A percentile compares a stretch with the other conserved stretches of the same genome.
Evolutionary conservation across 2,113 vertebrate species (phyloP).

Genomic region (Oceanites oceanicus): DNA sequence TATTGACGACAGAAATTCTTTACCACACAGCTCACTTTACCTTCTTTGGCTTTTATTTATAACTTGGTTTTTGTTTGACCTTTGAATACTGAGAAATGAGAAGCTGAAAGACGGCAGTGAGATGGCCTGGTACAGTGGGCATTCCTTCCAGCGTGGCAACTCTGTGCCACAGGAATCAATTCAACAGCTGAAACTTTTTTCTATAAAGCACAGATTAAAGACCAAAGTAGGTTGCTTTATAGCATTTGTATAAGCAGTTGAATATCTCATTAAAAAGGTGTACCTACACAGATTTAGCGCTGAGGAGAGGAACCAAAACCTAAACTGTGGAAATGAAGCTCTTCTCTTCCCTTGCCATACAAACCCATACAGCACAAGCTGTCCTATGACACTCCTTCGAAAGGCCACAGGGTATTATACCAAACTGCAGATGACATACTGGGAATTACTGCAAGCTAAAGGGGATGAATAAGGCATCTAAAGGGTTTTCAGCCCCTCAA

Average conservation of each 20-base stretch:
- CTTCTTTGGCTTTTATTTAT: neutral
- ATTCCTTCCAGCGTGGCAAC: neutral
- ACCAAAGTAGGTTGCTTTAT: neutral
- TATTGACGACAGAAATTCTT: neutral
- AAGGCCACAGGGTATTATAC: neutral
- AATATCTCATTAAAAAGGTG: neutral
- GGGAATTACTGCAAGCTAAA: neutral
- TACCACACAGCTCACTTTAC: neutral
- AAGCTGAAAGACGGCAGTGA: neutral
- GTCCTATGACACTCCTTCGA: neutral
- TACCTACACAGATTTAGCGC: neutral
- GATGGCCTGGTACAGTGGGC: neutral
- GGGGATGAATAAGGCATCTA: neutral
- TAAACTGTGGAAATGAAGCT: neutral
- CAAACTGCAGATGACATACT: neutral
- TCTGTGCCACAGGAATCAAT: neutral
- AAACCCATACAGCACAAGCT: neutral
- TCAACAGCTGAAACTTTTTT: neutral
- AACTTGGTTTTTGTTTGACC: slow-evolving; percentile 30
- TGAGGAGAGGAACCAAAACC: neutral
- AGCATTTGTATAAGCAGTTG: neutral
- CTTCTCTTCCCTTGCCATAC: neutral
- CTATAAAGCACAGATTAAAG: neutral
- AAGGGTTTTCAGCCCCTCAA: neutral
- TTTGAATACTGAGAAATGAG: slow-evolving; percentile 15